Conservation (phyloP, 2,888 invertebrate species). For the Cephonodes hylas region DNA sequence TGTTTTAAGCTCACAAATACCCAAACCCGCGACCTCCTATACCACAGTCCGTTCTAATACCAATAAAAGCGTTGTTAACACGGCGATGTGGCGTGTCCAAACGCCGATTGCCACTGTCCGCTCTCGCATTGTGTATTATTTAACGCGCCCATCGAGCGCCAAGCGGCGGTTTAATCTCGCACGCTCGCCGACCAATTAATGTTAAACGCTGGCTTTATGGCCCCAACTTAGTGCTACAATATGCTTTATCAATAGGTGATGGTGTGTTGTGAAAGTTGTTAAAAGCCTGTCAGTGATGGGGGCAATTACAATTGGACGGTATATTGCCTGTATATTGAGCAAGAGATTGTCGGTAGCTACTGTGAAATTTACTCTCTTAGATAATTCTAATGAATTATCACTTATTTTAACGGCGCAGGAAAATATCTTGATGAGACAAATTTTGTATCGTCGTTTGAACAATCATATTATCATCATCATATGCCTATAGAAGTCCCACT, state of each 20-base stretch:
- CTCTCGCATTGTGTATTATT: slow-evolving; percentile 9
- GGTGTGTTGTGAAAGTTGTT: neutral
- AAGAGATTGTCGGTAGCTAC: no score
- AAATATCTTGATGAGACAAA: no score
- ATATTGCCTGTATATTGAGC: no score
- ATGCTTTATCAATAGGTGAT: neutral
- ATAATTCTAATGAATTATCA: no score
- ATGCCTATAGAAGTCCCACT: no score
- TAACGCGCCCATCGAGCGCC: neutral
- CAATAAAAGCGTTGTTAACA: slow-evolving; percentile 9
- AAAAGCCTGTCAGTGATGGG: neutral
- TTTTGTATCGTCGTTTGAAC: no score
- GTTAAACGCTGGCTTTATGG: slow-evolving; percentile 8
- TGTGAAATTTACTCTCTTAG: no score
- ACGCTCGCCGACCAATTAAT: slow-evolving; percentile 1
- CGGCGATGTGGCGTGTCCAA: slow-evolving; percentile 4
- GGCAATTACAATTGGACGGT: neutral
- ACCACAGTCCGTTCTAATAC: neutral
- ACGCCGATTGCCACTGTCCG: slow-evolving; percentile 8
- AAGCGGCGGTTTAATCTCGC: neutral
- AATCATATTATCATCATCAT: no score
- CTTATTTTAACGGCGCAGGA: no score
- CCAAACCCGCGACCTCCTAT: neutral
- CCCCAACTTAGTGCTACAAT: neutral
- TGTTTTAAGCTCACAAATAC: no score